A percentile compares a stretch with the other conserved stretches of the same genome.
Conservation (phyloP, 2,797 vertebrate genomes). For the Rousettus madagascariensis region DNA sequence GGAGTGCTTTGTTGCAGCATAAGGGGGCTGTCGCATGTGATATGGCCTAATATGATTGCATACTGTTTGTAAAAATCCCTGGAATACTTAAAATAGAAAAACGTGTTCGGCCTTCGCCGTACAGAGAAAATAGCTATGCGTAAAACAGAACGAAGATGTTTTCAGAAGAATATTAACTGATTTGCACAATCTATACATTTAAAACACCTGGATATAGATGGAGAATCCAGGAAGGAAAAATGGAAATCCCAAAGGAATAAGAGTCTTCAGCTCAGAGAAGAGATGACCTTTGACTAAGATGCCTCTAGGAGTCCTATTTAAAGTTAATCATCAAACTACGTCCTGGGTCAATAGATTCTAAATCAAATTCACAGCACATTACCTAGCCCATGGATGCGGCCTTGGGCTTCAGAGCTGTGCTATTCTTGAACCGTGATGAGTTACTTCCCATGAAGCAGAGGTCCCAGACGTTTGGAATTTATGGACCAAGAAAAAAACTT, state of each 20-base stretch:
- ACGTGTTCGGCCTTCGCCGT: slow-evolving; percentile 74
- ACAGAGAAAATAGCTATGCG: slow-evolving; percentile 68
- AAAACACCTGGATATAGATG: background rate
- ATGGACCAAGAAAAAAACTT: background rate
- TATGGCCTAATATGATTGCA: slow-evolving; percentile 67
- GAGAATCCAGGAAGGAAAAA: background rate
- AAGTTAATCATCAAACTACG: background rate
- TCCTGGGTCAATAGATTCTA: background rate
- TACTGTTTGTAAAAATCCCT: slow-evolving; percentile 76
- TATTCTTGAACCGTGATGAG: background rate
- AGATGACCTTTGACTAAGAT: background rate
- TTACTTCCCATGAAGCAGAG: background rate
- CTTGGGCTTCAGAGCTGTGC: background rate
- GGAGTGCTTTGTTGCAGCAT: slow-evolving; percentile 69
- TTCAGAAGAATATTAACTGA: slow-evolving; percentile 69
- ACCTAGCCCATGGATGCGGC: too few species aligned
- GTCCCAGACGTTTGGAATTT: background rate
- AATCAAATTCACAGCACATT: background rate
- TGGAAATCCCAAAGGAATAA: background rate
- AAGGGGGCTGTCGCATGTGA: slow-evolving; percentile 67
- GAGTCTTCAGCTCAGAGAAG: background rate
- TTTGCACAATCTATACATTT: slow-evolving; percentile 66
- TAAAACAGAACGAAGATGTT: slow-evolving; percentile 70
- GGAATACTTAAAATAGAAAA: slow-evolving; percentile 81
- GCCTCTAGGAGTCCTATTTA: background rate